phyloP scores from a whole-genome alignment of 2,113 vertebrate species.

The Rallus limicola region DNA sequence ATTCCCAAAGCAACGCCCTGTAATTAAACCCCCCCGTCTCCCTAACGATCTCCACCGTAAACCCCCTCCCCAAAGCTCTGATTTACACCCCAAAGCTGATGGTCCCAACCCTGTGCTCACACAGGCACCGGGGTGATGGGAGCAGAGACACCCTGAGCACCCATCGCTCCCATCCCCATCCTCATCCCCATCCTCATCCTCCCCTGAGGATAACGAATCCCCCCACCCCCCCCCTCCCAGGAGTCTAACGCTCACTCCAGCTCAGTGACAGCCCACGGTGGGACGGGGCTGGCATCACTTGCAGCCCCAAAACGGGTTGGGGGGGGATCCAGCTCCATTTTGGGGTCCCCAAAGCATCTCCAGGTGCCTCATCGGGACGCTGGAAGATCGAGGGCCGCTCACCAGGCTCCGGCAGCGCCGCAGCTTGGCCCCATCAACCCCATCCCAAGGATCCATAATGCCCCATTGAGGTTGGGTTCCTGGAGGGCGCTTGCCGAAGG shows the following conservation, averaged over 20 bases:
- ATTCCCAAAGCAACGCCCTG: rapidly evolving
- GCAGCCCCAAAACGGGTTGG: rapidly evolving
- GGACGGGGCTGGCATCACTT: too few species aligned
- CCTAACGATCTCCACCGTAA: rapidly evolving
- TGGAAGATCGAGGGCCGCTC: not conserved
- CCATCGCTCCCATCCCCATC: too few species aligned
- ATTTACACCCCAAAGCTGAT: not conserved
- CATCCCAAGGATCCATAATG: not conserved
- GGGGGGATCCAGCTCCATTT: not conserved
- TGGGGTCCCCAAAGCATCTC: not conserved
- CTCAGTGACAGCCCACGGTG: too few species aligned
- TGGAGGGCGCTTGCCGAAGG: not conserved
- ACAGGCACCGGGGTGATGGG: too few species aligned
- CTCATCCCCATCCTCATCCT: too few species aligned
- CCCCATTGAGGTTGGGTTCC: not conserved
- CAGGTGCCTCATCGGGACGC: not conserved
- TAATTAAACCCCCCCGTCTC: too few species aligned
- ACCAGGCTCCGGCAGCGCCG: rapidly evolving
- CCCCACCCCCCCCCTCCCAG: too few species aligned
- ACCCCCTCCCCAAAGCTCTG: not conserved
- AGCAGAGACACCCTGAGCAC: too few species aligned
- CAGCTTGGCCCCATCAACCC: too few species aligned
- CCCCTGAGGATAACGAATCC: too few species aligned
- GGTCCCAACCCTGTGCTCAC: too few species aligned
- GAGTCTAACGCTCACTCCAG: too few species aligned